Evolutionary conservation across 2,888 invertebrate species (phyloP).

Genomic region (Gnatocerus cornutus): DNA sequence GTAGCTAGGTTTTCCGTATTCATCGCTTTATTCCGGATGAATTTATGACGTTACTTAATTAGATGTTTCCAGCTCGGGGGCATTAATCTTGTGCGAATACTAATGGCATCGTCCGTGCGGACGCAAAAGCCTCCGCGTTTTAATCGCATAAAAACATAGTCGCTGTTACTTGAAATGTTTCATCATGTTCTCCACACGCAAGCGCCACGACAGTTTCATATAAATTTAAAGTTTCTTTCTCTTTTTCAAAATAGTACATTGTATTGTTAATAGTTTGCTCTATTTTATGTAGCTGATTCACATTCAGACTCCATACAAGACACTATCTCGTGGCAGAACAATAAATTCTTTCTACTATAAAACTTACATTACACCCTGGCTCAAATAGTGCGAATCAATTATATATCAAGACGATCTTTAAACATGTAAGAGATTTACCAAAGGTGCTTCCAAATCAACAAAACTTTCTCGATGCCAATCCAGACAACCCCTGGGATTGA

Average conservation of each 20-base stretch:
- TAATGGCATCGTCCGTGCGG: constrained; percentile 61
- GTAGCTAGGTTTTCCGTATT: constrained; percentile 55
- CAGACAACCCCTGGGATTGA: constrained; percentile 27
- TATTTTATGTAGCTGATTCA: constrained; percentile 56
- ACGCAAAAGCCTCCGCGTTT: constrained; percentile 55
- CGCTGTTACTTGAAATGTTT: constrained; percentile 40
- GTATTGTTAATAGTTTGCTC: constrained; percentile 54
- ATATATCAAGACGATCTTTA: constrained; percentile 39
- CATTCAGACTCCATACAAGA: constrained; percentile 57
- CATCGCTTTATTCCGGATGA: constrained; percentile 62
- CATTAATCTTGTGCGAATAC: constrained; percentile 64
- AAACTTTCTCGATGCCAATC: constrained; percentile 26
- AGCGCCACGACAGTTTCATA: constrained; percentile 30
- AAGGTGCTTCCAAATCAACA: constrained; percentile 31
- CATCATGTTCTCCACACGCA: constrained; percentile 34
- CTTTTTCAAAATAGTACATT: constrained; percentile 46
- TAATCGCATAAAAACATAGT: constrained; percentile 61
- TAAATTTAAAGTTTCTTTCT: constrained; percentile 31
- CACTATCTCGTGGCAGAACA: constrained; percentile 52
- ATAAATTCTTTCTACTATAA: constrained; percentile 57
- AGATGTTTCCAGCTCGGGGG: constrained; percentile 62
- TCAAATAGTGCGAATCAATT: constrained; percentile 52
- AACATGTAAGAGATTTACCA: constrained; percentile 24
- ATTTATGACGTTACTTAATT: constrained; percentile 67
- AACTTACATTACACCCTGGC: constrained; percentile 54